Conservation (phyloP, 2,888 invertebrate species). For the Drosophila cognata region DNA sequence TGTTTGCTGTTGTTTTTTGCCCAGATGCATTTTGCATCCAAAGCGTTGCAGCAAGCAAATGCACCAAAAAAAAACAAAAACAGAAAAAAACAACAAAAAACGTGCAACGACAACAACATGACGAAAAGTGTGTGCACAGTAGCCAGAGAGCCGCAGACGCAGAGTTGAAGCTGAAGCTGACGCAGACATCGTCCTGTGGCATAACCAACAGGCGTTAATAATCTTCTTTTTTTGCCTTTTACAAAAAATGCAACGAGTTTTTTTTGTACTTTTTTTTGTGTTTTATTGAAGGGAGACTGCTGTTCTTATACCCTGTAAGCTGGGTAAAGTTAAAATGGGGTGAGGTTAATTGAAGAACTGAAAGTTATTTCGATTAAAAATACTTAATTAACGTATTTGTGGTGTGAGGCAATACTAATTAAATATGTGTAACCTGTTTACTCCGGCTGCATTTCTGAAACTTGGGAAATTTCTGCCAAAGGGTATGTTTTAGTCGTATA, state of each 20-base stretch:
- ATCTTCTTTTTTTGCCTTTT: conserved; percentile 57
- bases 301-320: conserved; percentile 33
- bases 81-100: conserved; percentile 37
- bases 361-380: neutral
- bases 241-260: conserved; percentile 65
- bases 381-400: neutral
- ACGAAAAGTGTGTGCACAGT: conserved; percentile 62
- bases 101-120: conserved; percentile 64
- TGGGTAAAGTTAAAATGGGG: no score
- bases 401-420: neutral
- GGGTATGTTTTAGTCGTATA: conserved; percentile 17
- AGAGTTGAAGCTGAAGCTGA: conserved; percentile 28
- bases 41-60: conserved; percentile 70
- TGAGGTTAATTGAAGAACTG: neutral
- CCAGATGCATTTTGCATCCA: conserved; percentile 72
- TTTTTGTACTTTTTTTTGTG: conserved; percentile 32
- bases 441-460: neutral
- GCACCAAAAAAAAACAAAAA: conserved; percentile 65
- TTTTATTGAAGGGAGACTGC: conserved; percentile 20
- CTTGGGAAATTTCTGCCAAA: neutral
- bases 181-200: conserved; percentile 79
- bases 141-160: conserved; percentile 39
- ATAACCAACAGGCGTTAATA: conserved; percentile 82
- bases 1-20: conserved; percentile 71
- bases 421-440: neutral